These are phyloP conservation scores for Ommatoiulus sabulosus DNA, from an alignment of 2,888 invertebrate species.

Conservation along the genomic window DNA sequence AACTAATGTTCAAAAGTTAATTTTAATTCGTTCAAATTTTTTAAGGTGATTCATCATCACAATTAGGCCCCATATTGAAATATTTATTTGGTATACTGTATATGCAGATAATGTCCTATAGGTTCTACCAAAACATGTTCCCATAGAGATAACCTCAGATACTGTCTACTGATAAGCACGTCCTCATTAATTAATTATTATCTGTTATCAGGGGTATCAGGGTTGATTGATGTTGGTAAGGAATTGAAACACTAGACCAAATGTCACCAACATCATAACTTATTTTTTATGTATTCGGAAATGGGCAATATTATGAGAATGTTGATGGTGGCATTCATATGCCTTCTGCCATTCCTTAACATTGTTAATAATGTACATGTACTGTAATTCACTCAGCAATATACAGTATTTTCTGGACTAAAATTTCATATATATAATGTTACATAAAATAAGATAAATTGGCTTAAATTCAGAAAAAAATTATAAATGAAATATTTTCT, in stretches of 20 bases:
- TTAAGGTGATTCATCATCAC: neutral
- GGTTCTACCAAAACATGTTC: conserved; percentile 12
- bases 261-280: neutral
- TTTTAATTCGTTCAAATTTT: neutral
- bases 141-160: neutral
- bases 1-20: too few relatives aligned
- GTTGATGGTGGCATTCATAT: neutral
- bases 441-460: too few relatives aligned
- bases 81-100: too few relatives aligned
- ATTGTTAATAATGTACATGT: neutral
- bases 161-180: neutral
- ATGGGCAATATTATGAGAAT: neutral
- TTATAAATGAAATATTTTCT: too few relatives aligned
- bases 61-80: neutral
- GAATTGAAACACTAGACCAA: neutral
- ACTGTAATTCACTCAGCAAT: too few relatives aligned
- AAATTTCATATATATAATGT: too few relatives aligned
- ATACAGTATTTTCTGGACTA: too few relatives aligned
- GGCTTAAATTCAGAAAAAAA: too few relatives aligned
- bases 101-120: neutral
- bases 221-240: conserved; percentile 30
- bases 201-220: conserved; percentile 9
- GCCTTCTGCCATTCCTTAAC: neutral
- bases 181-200: neutral
- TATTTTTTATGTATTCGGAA: neutral